phyloP scores from a whole-genome alignment of 2,113 vertebrate species.

The Oncorhynchus masou region DNA sequence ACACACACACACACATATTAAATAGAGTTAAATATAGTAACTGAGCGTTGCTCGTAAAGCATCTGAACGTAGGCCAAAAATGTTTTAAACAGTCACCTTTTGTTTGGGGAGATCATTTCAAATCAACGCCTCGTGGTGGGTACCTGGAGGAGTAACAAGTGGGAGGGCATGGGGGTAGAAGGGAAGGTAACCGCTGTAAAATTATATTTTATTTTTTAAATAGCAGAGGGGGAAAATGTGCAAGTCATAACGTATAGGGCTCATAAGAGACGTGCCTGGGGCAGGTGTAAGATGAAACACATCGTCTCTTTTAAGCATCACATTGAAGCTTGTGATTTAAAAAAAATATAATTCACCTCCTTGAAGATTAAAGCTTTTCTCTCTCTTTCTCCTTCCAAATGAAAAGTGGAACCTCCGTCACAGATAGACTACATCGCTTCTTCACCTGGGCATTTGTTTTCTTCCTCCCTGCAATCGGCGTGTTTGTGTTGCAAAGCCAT shows the following conservation, averaged over 20 bases:
- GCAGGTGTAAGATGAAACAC: constrained; percentile 3
- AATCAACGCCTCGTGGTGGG: too few species aligned
- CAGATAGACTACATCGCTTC: too few species aligned
- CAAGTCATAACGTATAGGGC: constrained; percentile 18
- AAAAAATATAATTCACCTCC: too few species aligned
- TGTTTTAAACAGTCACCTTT: constrained; percentile 19
- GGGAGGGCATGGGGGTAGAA: too few species aligned
- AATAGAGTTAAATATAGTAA: constrained; percentile 7
- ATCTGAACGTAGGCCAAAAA: background rate
- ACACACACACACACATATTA: background rate
- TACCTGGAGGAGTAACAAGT: too few species aligned
- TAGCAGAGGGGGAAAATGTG: background rate
- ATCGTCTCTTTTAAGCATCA: background rate
- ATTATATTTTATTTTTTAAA: background rate
- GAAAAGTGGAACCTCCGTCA: too few species aligned
- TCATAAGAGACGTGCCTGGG: background rate
- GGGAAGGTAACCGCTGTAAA: background rate
- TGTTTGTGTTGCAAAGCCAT: too few species aligned
- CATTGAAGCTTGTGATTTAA: background rate
- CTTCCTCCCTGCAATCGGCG: too few species aligned
- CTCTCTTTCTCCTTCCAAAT: too few species aligned
- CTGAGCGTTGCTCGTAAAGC: constrained; percentile 5
- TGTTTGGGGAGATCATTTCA: constrained; percentile 6
- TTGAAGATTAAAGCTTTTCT: too few species aligned
- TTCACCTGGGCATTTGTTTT: too few species aligned